These are phyloP conservation scores for Eupristina koningsbergeri DNA, from an alignment of 1,140 invertebrate species.

Conservation along the genomic window DNA sequence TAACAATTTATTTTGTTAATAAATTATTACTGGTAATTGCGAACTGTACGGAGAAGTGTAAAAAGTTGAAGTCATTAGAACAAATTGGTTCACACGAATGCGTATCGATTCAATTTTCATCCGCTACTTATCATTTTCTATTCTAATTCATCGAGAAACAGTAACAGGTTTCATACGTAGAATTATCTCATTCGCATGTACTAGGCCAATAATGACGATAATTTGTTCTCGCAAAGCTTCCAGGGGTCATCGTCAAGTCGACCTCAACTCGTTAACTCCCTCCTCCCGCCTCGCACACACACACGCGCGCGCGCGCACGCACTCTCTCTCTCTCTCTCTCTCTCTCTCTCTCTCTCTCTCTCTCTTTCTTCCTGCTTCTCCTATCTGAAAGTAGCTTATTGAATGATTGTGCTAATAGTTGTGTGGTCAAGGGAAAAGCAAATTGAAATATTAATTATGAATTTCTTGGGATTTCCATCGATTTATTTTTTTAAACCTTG, in stretches of 20 bases:
- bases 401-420: constrained; percentile 10
- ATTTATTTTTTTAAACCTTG: not conserved
- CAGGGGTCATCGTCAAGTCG: constrained; percentile 20
- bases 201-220: constrained; percentile 31
- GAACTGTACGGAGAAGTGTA: not conserved
- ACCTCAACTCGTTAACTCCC: constrained; percentile 7
- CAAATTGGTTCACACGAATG: not conserved
- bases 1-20: no score
- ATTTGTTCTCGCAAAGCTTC: not conserved
- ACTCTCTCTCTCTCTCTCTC: not conserved
- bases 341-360: not conserved
- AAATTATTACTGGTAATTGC: no score
- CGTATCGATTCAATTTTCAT: not conserved
- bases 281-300: not conserved
- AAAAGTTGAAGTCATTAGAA: not conserved
- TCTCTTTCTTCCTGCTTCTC: not conserved
- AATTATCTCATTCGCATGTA: not conserved
- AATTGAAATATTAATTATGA: not conserved
- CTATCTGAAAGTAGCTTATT: not conserved
- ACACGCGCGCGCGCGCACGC: no score
- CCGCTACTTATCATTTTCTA: not conserved
- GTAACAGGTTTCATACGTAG: not conserved
- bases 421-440: not conserved
- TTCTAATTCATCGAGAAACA: not conserved
- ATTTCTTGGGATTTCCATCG: not conserved